These are phyloP conservation scores for Tipula unca DNA, from an alignment of 2,888 invertebrate species.

Conservation along the genomic window DNA sequence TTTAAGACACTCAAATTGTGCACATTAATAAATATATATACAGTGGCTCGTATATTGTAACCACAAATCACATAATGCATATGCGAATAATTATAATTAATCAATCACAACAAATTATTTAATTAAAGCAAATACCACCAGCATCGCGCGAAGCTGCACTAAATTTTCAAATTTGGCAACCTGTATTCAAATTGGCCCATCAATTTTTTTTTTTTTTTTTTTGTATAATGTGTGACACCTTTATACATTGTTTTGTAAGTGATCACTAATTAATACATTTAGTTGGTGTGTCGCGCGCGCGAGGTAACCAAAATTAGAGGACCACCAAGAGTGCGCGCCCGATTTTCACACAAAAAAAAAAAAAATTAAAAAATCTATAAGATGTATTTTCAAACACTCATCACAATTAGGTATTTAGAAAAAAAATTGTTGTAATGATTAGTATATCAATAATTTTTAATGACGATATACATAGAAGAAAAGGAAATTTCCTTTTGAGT, in stretches of 20 bases:
- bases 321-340: background rate
- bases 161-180: background rate
- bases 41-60: too few species aligned
- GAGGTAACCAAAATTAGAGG: background rate
- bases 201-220: too few species aligned
- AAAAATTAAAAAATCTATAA: background rate
- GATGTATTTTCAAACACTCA: background rate
- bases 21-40: too few species aligned
- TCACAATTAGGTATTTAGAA: background rate
- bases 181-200: background rate
- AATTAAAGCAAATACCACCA: background rate
- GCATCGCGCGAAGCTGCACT: background rate
- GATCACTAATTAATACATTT: background rate
- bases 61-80: too few species aligned
- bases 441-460: conserved; percentile 15
- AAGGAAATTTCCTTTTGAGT: conserved; percentile 15
- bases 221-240: background rate
- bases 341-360: background rate
- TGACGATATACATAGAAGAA: background rate
- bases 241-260: background rate
- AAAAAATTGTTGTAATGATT: background rate
- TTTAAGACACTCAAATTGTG: too few species aligned
- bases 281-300: background rate
- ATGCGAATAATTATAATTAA: too few species aligned
- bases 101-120: background rate